Evolutionary conservation across 2,113 vertebrate genomes (phyloP).

Genomic region (Strix uralensis): DNA sequence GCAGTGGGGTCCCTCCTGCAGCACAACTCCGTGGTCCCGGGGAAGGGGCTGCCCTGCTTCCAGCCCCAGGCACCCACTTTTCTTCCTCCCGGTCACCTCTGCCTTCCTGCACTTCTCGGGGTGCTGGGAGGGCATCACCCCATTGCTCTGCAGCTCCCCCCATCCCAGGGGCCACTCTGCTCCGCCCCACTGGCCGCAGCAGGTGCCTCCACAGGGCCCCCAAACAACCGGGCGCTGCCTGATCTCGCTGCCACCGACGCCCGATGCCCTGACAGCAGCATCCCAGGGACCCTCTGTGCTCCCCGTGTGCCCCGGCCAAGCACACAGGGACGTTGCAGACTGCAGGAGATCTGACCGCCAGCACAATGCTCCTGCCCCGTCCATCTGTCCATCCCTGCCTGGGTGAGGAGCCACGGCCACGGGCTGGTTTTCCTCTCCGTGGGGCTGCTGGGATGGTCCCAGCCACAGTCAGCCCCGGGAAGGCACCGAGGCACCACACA

Average conservation of each 20-base stretch:
- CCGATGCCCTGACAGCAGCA: rapidly evolving
- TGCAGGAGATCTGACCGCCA: not conserved
- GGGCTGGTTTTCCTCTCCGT: rapidly evolving
- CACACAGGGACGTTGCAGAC: rapidly evolving
- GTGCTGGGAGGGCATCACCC: not conserved
- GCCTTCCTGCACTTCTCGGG: rapidly evolving
- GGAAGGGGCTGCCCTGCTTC: not conserved
- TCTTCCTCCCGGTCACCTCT: not conserved
- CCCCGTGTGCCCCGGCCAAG: rapidly evolving
- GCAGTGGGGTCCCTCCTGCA: not conserved
- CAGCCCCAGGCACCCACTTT: not conserved
- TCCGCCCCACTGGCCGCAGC: not conserved
- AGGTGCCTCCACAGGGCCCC: rapidly evolving
- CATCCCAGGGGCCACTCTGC: no score
- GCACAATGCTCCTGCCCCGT: not conserved
- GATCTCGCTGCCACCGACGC: rapidly evolving
- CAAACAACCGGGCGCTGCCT: not conserved
- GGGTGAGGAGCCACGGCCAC: rapidly evolving
- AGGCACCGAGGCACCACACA: not conserved
- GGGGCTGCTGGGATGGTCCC: rapidly evolving
- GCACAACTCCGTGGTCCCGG: not conserved
- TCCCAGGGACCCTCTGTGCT: not conserved
- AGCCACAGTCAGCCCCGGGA: rapidly evolving
- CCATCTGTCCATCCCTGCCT: rapidly evolving
- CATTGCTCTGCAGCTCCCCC: rapidly evolving